Evolutionary conservation across 2,113 vertebrate species (phyloP).

Genomic region (Dendropsophus ebraccatus): DNA sequence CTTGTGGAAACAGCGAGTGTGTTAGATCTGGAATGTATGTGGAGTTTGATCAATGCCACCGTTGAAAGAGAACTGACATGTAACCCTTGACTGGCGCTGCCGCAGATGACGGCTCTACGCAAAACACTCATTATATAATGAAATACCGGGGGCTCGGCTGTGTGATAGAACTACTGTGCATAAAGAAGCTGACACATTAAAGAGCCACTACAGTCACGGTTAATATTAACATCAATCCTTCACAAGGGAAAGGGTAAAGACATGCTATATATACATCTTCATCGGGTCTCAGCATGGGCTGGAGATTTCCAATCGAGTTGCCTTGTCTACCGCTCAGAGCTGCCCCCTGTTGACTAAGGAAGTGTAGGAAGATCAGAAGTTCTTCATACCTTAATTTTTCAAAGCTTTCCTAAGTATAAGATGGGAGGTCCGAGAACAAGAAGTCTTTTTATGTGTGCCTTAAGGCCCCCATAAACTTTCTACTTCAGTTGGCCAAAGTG

Average conservation of each 20-base stretch:
- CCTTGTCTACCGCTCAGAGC: neutral
- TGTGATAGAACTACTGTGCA: constrained; percentile 18
- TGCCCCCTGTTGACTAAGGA: neutral
- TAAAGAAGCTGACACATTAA: constrained; percentile 17
- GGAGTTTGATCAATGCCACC: constrained; percentile 21
- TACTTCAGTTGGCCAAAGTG: no score
- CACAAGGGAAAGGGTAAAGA: neutral
- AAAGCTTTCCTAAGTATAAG: no score
- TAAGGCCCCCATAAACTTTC: no score
- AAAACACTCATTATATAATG: neutral
- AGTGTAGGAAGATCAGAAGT: neutral
- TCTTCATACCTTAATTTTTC: no score
- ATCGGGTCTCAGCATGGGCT: neutral
- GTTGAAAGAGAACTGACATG: neutral
- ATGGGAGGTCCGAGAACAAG: no score
- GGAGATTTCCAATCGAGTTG: neutral
- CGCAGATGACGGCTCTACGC: neutral
- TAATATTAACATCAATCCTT: constrained; percentile 25
- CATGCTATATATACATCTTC: neutral
- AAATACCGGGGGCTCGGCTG: neutral
- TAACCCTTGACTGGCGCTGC: constrained; percentile 32
- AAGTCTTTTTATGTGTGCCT: no score
- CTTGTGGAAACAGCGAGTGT: constrained; percentile 5
- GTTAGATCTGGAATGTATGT: constrained; percentile 29
- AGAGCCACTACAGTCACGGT: neutral